These are phyloP conservation scores for Ceratosolen solmsi DNA, from an alignment of 1,140 invertebrate genomes.

Conservation along the genomic window DNA sequence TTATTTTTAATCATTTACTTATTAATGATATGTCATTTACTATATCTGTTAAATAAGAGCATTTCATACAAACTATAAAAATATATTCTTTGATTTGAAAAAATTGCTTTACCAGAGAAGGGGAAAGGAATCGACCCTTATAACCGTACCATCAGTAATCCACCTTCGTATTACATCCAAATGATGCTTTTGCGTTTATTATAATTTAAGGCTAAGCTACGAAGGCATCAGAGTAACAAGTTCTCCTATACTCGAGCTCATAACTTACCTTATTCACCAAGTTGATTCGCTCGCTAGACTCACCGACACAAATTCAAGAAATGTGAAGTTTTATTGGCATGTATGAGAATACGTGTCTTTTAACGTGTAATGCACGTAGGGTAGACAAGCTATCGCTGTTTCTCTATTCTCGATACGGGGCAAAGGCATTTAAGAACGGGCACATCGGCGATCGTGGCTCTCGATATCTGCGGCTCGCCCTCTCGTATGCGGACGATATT, in stretches of 20 bases:
- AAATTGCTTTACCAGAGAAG: too few species aligned
- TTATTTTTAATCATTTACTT: too few species aligned
- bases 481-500: constrained; percentile 1
- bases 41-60: too few species aligned
- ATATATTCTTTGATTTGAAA: too few species aligned
- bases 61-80: too few species aligned
- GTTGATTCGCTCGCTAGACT: background rate
- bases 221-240: constrained; percentile 26
- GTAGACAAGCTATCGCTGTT: constrained; percentile 4
- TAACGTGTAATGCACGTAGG: background rate
- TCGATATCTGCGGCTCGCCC: constrained; percentile 28
- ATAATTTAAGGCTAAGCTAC: constrained; percentile 22
- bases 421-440: constrained; percentile 12
- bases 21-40: too few species aligned
- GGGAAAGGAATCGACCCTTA: background rate
- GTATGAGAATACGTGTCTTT: background rate
- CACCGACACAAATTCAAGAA: constrained; percentile 21
- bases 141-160: background rate
- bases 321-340: background rate
- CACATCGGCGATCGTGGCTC: constrained; percentile 29
- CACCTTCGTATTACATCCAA: background rate
- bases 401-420: constrained; percentile 5
- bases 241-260: constrained; percentile 9
- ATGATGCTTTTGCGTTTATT: constrained; percentile 23
- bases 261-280: constrained; percentile 30